A percentile compares a stretch with the other conserved stretches of the same genome.
Conservation (phyloP, 2,797 vertebrate genomes). For the Australoheros facetus region DNA sequence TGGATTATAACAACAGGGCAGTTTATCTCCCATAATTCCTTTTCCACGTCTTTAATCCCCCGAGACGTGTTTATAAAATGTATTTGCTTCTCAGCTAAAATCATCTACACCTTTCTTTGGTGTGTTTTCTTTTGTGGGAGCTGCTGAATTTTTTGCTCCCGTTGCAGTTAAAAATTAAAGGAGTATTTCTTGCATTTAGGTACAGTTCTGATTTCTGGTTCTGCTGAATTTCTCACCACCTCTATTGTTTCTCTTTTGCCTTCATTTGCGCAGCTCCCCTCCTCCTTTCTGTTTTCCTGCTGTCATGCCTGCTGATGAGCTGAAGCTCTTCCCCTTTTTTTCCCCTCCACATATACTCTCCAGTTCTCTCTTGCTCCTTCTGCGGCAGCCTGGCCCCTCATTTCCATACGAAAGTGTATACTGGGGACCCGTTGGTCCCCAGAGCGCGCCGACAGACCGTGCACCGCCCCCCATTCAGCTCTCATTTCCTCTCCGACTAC, state of each 20-base stretch:
- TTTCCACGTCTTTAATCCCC: not conserved
- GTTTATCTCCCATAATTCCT: not conserved
- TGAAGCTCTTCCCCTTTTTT: constrained; percentile 34
- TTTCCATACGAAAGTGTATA: constrained; percentile 94
- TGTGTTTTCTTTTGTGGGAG: not conserved
- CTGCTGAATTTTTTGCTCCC: not conserved
- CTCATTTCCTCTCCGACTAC: constrained; percentile 89
- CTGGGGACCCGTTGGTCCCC: constrained; percentile 84
- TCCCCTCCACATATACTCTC: not conserved
- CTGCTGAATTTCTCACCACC: constrained; percentile 30
- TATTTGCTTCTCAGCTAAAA: not conserved
- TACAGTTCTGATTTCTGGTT: not conserved
- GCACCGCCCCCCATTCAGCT: constrained; percentile 88
- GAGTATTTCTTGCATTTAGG: not conserved
- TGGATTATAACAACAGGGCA: not conserved
- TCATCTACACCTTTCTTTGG: not conserved
- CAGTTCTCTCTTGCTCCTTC: constrained; percentile 13
- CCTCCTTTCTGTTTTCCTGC: constrained; percentile 31
- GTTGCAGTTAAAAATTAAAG: not conserved
- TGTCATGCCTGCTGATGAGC: constrained; percentile 37
- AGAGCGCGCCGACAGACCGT: constrained; percentile 83
- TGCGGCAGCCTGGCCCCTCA: constrained; percentile 82
- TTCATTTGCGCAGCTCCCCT: not conserved
- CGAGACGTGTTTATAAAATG: not conserved
- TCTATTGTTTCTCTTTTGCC: not conserved